Percentiles rank a stretch among this genome's conserved stretches.
These are phyloP conservation scores for Pleuronectes platessa DNA, from an alignment of 2,113 vertebrate species.

Conservation along the genomic window DNA sequence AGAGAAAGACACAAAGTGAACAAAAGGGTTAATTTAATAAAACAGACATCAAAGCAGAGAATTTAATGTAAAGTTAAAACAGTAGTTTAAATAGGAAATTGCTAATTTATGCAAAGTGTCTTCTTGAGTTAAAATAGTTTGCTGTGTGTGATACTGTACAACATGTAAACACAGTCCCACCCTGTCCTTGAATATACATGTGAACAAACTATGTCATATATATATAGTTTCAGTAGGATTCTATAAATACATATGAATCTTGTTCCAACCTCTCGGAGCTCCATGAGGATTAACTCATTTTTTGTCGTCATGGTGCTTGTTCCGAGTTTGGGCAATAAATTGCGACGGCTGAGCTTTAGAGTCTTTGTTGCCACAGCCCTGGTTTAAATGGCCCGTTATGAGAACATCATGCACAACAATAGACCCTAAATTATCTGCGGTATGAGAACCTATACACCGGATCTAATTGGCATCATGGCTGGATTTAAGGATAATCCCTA, in stretches of 20 bases:
- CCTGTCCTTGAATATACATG: not conserved
- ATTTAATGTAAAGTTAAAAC: no score
- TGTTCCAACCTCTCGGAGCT: not conserved
- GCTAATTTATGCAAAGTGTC: not conserved
- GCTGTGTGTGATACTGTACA: no score
- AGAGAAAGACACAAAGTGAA: not conserved
- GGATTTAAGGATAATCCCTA: conserved; percentile 59
- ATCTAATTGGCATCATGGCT: conserved; percentile 47
- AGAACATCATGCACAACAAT: conserved; percentile 21
- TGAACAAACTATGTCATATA: not conserved
- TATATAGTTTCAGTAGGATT: not conserved
- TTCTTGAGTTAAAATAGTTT: not conserved
- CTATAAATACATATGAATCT: conserved; percentile 12
- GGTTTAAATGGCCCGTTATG: conserved; percentile 16
- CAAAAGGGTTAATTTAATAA: not conserved
- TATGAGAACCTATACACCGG: conserved; percentile 18
- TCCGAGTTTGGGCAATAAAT: conserved; percentile 1
- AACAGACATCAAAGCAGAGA: not conserved
- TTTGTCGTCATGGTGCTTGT: conserved; percentile 10
- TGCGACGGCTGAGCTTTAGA: conserved; percentile 8
- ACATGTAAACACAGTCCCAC: not conserved
- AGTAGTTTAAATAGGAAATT: no score
- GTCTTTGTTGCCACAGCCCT: conserved; percentile 15
- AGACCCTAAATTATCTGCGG: conserved; percentile 34
- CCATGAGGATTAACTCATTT: conserved; percentile 9